Base-by-base conservation (phyloP, 2,888 invertebrate genomes). In the Ectemnius continuus region DNA sequence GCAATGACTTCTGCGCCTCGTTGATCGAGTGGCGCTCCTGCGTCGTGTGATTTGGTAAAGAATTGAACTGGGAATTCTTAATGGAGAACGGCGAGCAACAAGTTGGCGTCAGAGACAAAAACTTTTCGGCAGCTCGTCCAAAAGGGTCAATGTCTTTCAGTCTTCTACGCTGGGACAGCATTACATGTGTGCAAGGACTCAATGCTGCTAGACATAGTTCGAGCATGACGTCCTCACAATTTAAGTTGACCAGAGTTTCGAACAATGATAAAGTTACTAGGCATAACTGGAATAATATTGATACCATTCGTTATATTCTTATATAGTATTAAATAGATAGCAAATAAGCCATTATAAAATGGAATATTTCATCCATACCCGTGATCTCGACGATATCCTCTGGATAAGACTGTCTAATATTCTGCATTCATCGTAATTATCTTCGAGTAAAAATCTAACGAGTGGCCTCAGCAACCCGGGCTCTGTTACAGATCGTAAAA, bases 141-240 rank as follows among this genome's bases (percentile, higher is more conserved):
- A 95, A 95, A 0, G 95, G 93, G 91, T 96, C 96, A 62, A 95
- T 91, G 85, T 95, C 94, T 77, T 94, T 92, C 65, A 96, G 92
- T 83, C 94, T 92, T 85, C 94, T 93, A 82, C 94, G 93, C 91
- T 96, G 96, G n/a, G 96, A 96, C 68, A 95, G 92, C 94, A 95
- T 94, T 26, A 97, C 94, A 91, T 97, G 96, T 18, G 94, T 94
- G 86, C 96, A 96, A 0, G 96, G 96, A 84, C 95, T 93, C 79
- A 99, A 92, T 89, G 97, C 95, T 88, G 96, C 97, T 88, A 97
- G 94, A 61, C 98, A 94, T 62, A 99, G 92, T 88, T 98, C 97
- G 84, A 98, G 92, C 96, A 99, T 97, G 60, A 99, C 94, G 91
- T 99, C 99, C 91, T 99, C 99, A 91, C 98, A 98, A 91, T 98